phyloP scores from a whole-genome alignment of 2,113 vertebrate species.

The Paedocypris sp. region DNA sequence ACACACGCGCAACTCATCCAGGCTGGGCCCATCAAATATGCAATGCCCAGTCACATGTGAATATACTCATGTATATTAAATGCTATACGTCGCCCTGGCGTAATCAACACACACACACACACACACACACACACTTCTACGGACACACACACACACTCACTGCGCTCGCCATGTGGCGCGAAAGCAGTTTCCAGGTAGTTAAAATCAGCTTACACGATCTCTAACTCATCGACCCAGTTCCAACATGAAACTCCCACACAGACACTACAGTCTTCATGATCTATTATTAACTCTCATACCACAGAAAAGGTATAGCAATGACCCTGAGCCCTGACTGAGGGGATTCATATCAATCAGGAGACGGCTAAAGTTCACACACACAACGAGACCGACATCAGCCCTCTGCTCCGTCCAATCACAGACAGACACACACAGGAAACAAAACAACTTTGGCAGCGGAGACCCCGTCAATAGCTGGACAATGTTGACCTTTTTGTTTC shows the following conservation, averaged over 20 bases:
- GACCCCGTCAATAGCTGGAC: background rate
- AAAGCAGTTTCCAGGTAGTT: conserved; percentile 31
- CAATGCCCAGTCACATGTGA: conserved; percentile 18
- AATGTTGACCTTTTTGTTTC: no score
- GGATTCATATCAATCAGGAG: background rate
- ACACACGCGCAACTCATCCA: conserved; percentile 16
- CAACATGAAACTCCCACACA: conserved; percentile 12
- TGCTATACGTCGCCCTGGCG: conserved; percentile 20
- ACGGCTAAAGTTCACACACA: no score
- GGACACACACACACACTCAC: conserved; percentile 2
- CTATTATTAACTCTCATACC: conserved; percentile 17
- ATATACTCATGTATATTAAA: conserved; percentile 27
- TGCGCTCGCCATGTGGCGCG: background rate
- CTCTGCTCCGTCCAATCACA: no score
- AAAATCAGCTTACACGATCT: conserved; percentile 12
- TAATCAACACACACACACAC: background rate
- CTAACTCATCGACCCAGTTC: conserved; percentile 12
- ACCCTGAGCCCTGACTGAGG: conserved; percentile 33
- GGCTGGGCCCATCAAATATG: background rate
- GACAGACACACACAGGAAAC: no score
- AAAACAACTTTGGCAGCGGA: no score
- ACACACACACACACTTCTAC: no score
- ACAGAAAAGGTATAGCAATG: conserved; percentile 23
- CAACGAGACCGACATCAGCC: no score
- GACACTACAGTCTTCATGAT: conserved; percentile 22